These are phyloP conservation scores for Lasioglossum malachurum DNA, from an alignment of 2,888 invertebrate species.

Conservation along the genomic window DNA sequence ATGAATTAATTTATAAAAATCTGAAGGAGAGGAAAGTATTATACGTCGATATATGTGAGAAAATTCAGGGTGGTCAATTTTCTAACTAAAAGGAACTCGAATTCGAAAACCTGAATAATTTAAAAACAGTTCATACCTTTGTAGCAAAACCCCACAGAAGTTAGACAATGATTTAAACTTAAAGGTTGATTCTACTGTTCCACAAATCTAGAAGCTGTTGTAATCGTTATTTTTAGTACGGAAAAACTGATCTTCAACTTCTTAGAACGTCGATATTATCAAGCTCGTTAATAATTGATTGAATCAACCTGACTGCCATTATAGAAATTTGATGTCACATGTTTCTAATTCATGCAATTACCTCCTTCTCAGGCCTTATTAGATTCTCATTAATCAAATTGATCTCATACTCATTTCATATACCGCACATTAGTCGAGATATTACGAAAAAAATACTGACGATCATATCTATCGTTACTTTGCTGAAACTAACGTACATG, in stretches of 20 bases:
- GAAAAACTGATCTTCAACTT: neutral
- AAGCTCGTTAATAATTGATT: neutral
- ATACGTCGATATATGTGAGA: too few relatives aligned
- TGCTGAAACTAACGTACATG: too few relatives aligned
- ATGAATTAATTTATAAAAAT: too few relatives aligned
- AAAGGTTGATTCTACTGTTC: neutral
- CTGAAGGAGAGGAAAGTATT: too few relatives aligned
- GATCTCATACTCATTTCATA: neutral
- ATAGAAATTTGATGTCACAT: neutral
- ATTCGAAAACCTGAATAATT: neutral
- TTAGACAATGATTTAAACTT: neutral
- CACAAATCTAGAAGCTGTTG: neutral
- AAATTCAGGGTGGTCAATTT: neutral
- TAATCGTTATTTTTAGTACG: neutral
- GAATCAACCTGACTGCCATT: neutral
- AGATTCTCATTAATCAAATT: conserved; percentile 8
- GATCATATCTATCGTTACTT: neutral
- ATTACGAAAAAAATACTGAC: neutral
- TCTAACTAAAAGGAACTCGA: neutral
- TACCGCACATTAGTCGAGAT: neutral
- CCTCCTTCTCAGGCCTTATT: neutral
- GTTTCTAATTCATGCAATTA: neutral
- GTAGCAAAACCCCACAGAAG: neutral
- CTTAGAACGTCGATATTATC: neutral
- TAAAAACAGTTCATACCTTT: neutral